Percentiles rank a stretch among this genome's conserved stretches.
Conservation (phyloP, 2,797 vertebrate genomes). For the Syngnathus rostellatus region DNA sequence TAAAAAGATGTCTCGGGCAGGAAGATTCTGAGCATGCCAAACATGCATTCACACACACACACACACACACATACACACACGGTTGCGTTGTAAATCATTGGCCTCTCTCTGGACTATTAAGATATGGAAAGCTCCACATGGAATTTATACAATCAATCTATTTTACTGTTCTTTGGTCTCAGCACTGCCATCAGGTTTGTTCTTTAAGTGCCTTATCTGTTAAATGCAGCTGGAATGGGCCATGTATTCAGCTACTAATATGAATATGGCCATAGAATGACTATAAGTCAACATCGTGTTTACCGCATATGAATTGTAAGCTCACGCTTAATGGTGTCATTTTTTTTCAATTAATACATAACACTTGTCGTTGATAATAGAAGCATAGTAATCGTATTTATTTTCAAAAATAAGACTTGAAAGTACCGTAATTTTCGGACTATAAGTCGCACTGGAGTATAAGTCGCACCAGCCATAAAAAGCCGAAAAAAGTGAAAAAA, state of each 20-base stretch:
- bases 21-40: slow-evolving; percentile 48
- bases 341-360: not conserved
- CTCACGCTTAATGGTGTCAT: not conserved
- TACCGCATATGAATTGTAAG: not conserved
- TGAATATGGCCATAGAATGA: slow-evolving; percentile 26
- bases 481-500: no score
- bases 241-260: slow-evolving; percentile 37
- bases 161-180: slow-evolving; percentile 67
- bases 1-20: slow-evolving; percentile 35
- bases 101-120: slow-evolving; percentile 64
- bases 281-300: slow-evolving; percentile 3
- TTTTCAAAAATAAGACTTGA: not conserved
- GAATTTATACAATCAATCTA: slow-evolving; percentile 72
- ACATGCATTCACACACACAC: not conserved
- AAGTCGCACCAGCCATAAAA: no score
- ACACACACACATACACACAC: slow-evolving; percentile 15
- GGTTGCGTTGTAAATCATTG: slow-evolving; percentile 61
- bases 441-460: no score
- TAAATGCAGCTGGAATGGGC: slow-evolving; percentile 59
- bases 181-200: slow-evolving; percentile 60
- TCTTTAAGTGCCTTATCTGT: slow-evolving; percentile 70
- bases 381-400: not conserved
- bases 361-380: not conserved
- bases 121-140: slow-evolving; percentile 65
- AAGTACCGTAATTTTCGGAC: not conserved